Percentiles rank a stretch among this genome's conserved stretches.
These are phyloP conservation scores for Nemotelus pantherinus DNA, from an alignment of 2,888 invertebrate species.

Conservation along the genomic window DNA sequence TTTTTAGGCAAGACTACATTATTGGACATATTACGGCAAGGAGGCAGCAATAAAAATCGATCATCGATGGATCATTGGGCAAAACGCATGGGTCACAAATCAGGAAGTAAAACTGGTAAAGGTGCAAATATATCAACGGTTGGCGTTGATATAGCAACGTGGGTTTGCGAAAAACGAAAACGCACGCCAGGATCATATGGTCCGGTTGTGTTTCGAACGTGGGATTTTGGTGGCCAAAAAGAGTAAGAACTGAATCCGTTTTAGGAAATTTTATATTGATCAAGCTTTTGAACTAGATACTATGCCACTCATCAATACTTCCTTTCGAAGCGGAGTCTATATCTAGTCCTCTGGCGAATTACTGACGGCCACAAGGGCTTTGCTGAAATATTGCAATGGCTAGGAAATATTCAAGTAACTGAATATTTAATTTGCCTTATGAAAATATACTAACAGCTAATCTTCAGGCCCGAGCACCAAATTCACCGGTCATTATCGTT, in stretches of 20 bases:
- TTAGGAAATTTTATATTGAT: constrained; percentile 15
- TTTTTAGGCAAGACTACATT: constrained; percentile 86
- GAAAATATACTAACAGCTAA: background rate
- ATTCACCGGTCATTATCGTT: constrained; percentile 94
- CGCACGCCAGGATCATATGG: constrained; percentile 79
- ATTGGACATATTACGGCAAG: constrained; percentile 86
- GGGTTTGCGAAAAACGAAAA: constrained; percentile 88
- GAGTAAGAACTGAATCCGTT: constrained; percentile 70
- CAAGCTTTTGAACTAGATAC: constrained; percentile 69
- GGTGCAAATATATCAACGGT: constrained; percentile 93
- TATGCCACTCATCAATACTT: constrained; percentile 99
- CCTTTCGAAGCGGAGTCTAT: constrained; percentile 91
- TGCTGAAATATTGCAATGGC: constrained; percentile 91
- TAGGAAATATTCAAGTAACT: constrained; percentile 83
- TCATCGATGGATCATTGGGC: constrained; percentile 84
- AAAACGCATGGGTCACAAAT: constrained; percentile 92
- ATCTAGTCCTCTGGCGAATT: constrained; percentile 94
- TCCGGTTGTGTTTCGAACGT: constrained; percentile 91
- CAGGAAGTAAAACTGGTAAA: constrained; percentile 77
- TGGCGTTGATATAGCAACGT: constrained; percentile 96
- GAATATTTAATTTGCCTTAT: background rate
- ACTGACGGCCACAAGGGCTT: constrained; percentile 91
- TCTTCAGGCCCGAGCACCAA: constrained; percentile 84
- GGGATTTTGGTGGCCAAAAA: constrained; percentile 99
- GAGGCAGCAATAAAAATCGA: constrained; percentile 77